Evolutionary conservation across 1,140 invertebrate species (phyloP), one percentile per base, ranked within the genome.

Genomic region (Mactra quadrangularis): DNA sequence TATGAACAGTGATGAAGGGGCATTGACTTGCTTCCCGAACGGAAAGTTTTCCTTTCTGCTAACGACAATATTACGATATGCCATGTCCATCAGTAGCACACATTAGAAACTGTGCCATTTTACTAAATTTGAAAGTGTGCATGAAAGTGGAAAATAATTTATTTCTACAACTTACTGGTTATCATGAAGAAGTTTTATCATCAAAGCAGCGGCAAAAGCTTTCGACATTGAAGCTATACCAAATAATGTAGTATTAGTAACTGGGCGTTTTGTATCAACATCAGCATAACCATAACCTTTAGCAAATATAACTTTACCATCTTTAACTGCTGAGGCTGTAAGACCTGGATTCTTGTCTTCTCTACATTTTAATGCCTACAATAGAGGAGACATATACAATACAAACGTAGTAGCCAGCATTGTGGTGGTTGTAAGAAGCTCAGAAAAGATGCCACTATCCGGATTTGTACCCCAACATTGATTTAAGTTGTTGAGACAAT

Each of bases 141-240:
- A n/a, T n/a, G n/a, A n/a, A n/a, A n/a, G n/a, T n/a, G n/a, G n/a
- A n/a, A n/a, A n/a, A n/a, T n/a, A n/a, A n/a, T n/a, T n/a, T n/a
- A n/a, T n/a, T n/a, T n/a, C n/a, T n/a, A n/a, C 52, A 6, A 55
- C 52, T 71, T 59, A 79, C 84, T 85, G 52, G 2, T 31, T 29
- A 11, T 82, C 71, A 62, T 83, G 64, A 35, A 88, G 50, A 7
- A 83, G 79, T 66, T 87, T 87, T 29, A 87, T 33, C 47, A 89
- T 66, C 25, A 87, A 62, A 11, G 86, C 82, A 3, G 88, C 83
- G 1, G 88, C 79, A 70, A 89, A 89, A 0, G 85, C 85, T 31
- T 89, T 89, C 3, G 85, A 85, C 52, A 87, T 72, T 0, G 88
- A 89, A 15, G 88, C 88, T 7, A 89, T 70, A 9, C 78, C 79